Base-by-base conservation (phyloP, 2,888 invertebrate species). In the Temnothorax ravouxi region DNA sequence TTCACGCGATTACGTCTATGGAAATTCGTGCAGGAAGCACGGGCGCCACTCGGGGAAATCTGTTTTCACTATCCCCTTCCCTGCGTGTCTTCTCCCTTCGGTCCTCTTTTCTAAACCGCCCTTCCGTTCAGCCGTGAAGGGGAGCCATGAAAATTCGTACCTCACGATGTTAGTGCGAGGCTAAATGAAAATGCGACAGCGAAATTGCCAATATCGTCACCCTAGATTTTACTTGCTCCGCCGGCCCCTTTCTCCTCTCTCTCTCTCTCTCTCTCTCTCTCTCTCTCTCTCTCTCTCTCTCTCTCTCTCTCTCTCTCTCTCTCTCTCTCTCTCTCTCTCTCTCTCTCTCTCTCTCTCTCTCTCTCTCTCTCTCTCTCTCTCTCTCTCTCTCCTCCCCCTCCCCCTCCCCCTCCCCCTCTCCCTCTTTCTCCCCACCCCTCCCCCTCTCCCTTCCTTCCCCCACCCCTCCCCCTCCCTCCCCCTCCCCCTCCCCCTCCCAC, bases 201-300 rank as follows among this genome's bases (percentile, higher is more conserved):
- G 92, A 93, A 93, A 93, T 93, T 93, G 93, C 92, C 93, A 93
- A 93, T 93, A 93, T 93, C 93, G 91, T 89, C 88, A 88, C 86
- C 79, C 72, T 50, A 59, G 72, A 71, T 84, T 88, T 90, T 82
- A 79, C 84, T 85, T 61, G 44, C 84, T 86, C 74, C 84, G 83
- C 41, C 4, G 15, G 25, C 18, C 38, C 1, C 38, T n/a, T 72
- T 67, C 47, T 56, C 18, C 50, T 72, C 79, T 62, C 82, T 79
- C 3, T 34, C 34, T 34, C 50, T 79, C 79, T 62, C 82, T 80
- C 41, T 41, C 9, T 34, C 50, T 79, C 79, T 62, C 82, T 80
- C 41, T 41, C 9, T 34, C 50, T 79, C 79, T 62, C 82, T 80
- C 41, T 41, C 9, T 34, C 50, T 79, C 79, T 62, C 82, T 80